Evolutionary conservation across 2,888 invertebrate genomes (phyloP), one percentile per base, ranked within the genome.

Genomic region (Andrena marginata): DNA sequence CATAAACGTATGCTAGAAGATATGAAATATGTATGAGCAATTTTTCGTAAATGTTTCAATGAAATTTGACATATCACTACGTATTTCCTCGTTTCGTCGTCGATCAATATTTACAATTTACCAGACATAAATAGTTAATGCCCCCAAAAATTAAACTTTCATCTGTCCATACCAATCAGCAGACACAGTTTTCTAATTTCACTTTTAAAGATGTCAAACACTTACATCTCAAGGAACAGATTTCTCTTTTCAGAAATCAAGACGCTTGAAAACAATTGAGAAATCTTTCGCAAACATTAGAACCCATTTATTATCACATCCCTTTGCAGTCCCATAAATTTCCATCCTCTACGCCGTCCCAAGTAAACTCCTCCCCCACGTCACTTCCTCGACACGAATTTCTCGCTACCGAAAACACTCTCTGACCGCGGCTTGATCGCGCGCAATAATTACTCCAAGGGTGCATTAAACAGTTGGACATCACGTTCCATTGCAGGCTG

Each of bases 361-460:
- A 42, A 42, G 42, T 42, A 16, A 42, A 42, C 42, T 42, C 42
- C 16, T 16, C 16, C 5, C 1, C 0, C 4, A 33, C 8, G 16
- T 6, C n/a, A 68, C 56, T 68, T 35, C 35, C 54, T 56, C 54
- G 26, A 33, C 26, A 2, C 48, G 42, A 51, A 3, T 29, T 63
- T 23, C 5, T 6, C 8, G 16, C 26, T 7, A 1, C n/a, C 23
- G 20, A 77, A 78, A 68, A 42, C 31, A 48, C 48, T 8, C 23
- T 0, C 13, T 23, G 31, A n/a, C 33, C 56, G 62, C 65, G 29
- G 51, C 60, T 51, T 65, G 42, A 74, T 56, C 49, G 33, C 51
- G 26, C 8, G 5, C 29, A 33, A 62, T 67, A 76, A 84, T 84
- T 79, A 82, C 82, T 82, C 79, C 73, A 68, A 75, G 62, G 62